Conservation (phyloP, 2,797 vertebrate genomes). For the Mallotus villosus region DNA sequence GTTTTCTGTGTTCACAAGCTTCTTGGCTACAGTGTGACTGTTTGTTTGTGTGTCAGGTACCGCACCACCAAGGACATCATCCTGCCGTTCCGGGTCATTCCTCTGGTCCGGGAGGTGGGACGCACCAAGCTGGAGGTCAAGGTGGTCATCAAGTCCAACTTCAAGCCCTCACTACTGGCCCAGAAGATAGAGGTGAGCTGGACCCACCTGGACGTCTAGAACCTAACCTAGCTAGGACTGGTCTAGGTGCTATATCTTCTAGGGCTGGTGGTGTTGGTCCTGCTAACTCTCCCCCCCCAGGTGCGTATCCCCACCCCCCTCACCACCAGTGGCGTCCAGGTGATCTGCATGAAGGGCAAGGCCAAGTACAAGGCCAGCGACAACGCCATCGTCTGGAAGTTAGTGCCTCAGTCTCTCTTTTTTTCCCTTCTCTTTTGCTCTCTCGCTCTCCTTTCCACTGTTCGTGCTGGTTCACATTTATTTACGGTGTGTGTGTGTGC, state of each 20-base stretch:
- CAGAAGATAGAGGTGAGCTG: constrained; percentile 95
- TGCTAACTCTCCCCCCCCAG: constrained; percentile 59
- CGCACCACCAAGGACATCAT: constrained; percentile 99
- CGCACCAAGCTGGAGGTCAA: constrained; percentile 98
- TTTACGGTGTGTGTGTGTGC: background rate
- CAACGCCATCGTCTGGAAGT: constrained; percentile 99
- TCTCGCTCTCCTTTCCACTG: background rate
- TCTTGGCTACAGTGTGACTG: no score
- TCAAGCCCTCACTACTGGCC: constrained; percentile 96
- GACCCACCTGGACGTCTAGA: no score
- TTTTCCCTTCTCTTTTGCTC: background rate
- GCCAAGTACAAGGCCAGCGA: constrained; percentile 99
- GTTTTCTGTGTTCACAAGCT: background rate
- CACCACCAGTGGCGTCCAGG: constrained; percentile 98
- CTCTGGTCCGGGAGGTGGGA: constrained; percentile 94
- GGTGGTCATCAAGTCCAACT: constrained; percentile 99
- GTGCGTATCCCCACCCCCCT: constrained; percentile 97
- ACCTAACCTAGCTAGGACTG: no score
- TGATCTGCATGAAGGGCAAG: constrained; percentile 99
- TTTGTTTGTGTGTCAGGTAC: constrained; percentile 76
- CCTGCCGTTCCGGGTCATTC: constrained; percentile 97
- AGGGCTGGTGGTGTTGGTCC: background rate
- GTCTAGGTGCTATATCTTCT: no score
- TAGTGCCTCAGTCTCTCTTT: constrained; percentile 62
- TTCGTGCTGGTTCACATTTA: no score